These are phyloP conservation scores for Sphaerophoria taeniata DNA, from an alignment of 2,888 invertebrate species.

Conservation along the genomic window DNA sequence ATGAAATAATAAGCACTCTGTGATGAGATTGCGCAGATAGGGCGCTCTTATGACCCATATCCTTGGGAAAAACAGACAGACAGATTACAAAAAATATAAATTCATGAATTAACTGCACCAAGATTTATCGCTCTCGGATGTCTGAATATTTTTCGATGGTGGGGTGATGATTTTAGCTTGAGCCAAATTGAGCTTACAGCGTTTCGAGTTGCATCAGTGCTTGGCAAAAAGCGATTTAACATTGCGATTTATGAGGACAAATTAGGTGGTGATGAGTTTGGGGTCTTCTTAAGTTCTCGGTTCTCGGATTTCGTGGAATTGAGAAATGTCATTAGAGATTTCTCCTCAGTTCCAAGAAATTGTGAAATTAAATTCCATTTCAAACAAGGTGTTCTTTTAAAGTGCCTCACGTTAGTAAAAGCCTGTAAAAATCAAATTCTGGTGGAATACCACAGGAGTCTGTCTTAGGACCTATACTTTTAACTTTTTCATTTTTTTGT, in stretches of 20 bases:
- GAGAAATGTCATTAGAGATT: constrained; percentile 58
- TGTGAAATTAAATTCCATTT: constrained; percentile 40
- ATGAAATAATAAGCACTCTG: constrained; percentile 59
- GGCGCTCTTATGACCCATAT: constrained; percentile 72
- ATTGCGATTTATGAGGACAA: constrained; percentile 70
- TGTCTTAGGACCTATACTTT: too few relatives aligned
- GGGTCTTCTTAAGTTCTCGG: constrained; percentile 32
- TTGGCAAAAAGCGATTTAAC: constrained; percentile 4
- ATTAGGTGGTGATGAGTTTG: constrained; percentile 71
- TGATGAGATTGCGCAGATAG: constrained; percentile 63
- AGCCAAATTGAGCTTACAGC: constrained; percentile 11
- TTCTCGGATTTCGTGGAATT: constrained; percentile 66
- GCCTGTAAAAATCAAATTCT: background rate
- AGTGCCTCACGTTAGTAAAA: background rate
- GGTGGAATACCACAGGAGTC: too few relatives aligned
- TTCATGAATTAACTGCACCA: constrained; percentile 68
- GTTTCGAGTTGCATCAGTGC: constrained; percentile 20
- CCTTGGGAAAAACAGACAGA: constrained; percentile 51
- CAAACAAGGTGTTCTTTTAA: constrained; percentile 46
- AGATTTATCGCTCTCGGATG: constrained; percentile 66
- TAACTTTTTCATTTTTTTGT: too few relatives aligned
- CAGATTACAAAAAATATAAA: constrained; percentile 51
- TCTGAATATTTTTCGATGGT: background rate
- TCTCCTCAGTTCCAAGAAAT: constrained; percentile 67
- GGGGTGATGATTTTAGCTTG: constrained; percentile 22